Evolutionary conservation across 2,113 vertebrate species (phyloP).

Genomic region (Pantherophis guttatus): DNA sequence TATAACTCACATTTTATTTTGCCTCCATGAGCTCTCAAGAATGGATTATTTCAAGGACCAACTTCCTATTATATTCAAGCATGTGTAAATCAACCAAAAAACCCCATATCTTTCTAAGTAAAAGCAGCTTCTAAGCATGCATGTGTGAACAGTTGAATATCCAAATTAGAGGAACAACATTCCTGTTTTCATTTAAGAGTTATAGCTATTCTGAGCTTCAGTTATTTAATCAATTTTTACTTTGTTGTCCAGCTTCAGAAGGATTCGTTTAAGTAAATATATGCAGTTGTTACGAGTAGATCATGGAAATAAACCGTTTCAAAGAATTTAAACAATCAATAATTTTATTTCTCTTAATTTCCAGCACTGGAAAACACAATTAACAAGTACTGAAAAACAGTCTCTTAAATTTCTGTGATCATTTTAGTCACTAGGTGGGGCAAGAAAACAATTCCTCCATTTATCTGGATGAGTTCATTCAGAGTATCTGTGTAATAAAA

Average conservation of each 20-base stretch:
- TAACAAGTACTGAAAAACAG: neutral
- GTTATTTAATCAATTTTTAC: neutral
- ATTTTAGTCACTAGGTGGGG: conserved; percentile 67
- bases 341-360: neutral
- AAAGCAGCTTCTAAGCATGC: neutral
- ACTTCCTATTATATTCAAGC: neutral
- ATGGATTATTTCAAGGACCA: neutral
- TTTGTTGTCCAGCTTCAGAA: neutral
- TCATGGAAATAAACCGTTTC: neutral
- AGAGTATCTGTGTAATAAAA: conserved; percentile 2
- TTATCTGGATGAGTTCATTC: neutral
- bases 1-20: neutral
- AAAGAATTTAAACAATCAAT: neutral
- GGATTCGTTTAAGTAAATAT: neutral
- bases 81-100: neutral
- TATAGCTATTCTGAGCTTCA: neutral
- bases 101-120: neutral
- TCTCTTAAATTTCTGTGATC: conserved; percentile 19
- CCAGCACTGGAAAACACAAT: neutral
- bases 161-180: neutral
- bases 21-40: neutral
- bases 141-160: neutral
- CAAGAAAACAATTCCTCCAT: conserved; percentile 46
- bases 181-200: neutral
- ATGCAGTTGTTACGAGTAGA: neutral